Base-by-base conservation (phyloP, 2,113 vertebrate genomes). In the Actenoides lindsayi region DNA sequence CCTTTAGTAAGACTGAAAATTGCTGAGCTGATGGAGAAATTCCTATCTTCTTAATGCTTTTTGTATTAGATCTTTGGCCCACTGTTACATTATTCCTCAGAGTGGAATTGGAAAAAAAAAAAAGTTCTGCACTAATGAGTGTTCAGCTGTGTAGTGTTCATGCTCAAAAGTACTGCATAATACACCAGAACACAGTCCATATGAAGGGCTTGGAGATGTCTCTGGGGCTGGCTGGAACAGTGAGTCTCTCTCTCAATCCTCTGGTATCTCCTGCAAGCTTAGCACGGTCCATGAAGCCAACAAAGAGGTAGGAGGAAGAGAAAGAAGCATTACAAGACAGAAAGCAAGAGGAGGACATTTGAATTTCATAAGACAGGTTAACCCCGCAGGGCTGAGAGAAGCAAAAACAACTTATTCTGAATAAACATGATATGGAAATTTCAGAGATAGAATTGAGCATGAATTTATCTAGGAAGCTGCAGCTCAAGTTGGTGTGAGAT, bases 401-500 rank as follows among this genome's bases (percentile, higher is more conserved):
- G 96, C 92, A 97, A 96, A 97, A 97, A 33, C 93, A 96, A 94
- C 94, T 96, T 97, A 97, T 83, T 97, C 96, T 97, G 97, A 97
- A 98, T 98, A 98, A 97, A 98, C 96, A 97, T 98, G 97, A 97
- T 97, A 98, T 98, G 97, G 96, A 97, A 98, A 97, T 98, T 62
- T 39, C 46, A 16, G 65, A 94, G 92, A 96, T 94, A 89, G 93
- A 83, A 94, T 48, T 90, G 93, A 95, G 90, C 64, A 67, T 50
- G 88, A 77, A 93, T 97, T 97, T 95, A 82, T 97, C 96, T 90
- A 50, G 62, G 78, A 97, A 92, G 76, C 62, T 86, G 74, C 67
- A 87, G 93, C 33, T 16, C 62, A 63, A 86, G 65, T 68, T 69
- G 78, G 76, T 92, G 41, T 6, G 18, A 97, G 94, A 94, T 90